phyloP scores from a whole-genome alignment of 2,113 vertebrate species.

The Nettapus auritus region DNA sequence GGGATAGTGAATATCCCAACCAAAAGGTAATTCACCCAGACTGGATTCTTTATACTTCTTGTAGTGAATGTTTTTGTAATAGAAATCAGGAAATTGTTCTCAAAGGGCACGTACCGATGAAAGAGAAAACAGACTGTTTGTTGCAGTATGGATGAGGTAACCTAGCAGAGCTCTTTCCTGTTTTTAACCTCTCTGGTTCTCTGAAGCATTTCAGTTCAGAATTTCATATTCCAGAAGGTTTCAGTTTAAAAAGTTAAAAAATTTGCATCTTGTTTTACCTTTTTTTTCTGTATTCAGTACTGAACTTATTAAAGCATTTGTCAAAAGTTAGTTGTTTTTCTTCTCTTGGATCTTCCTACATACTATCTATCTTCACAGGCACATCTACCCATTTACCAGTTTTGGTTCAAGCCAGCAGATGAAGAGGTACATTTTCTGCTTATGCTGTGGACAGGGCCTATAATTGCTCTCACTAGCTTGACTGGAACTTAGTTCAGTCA shows the following conservation, averaged over 20 bases:
- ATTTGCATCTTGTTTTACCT: neutral
- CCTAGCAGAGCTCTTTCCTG: neutral
- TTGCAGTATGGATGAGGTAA: neutral
- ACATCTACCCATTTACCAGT: conserved; percentile 15
- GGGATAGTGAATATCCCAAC: neutral
- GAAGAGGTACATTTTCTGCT: conserved; percentile 35
- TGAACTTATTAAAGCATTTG: neutral
- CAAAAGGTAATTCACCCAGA: conserved; percentile 14
- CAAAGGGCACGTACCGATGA: neutral
- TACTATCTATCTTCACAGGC: conserved; percentile 21
- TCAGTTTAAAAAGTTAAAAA: neutral
- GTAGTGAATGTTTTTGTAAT: neutral
- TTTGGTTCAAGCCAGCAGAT: conserved; percentile 30
- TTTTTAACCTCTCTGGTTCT: neutral
- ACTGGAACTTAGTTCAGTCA: neutral
- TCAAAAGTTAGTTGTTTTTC: neutral
- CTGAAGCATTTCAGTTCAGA: neutral
- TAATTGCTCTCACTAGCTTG: neutral
- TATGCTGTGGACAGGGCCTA: neutral
- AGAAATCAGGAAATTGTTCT: neutral
- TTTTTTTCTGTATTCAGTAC: neutral
- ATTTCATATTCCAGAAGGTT: neutral
- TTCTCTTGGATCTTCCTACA: neutral
- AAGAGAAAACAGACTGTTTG: neutral
- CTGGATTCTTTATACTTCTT: neutral